phyloP scores from a whole-genome alignment of 2,888 invertebrate species.

The Cancer borealis region DNA sequence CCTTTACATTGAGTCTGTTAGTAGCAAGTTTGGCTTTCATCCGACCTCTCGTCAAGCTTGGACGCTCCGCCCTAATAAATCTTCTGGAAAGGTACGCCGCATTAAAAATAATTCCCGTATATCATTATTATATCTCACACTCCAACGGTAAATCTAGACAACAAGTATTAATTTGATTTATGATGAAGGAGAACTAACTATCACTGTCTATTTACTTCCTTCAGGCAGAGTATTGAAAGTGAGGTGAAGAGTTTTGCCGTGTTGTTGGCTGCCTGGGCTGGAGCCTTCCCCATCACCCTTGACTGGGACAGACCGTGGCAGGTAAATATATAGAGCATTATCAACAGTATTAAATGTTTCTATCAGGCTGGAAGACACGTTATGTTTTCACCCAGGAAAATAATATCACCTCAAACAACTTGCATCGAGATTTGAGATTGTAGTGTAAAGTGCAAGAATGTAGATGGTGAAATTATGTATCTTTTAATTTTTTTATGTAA shows the following conservation, averaged over 20 bases:
- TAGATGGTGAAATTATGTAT: no score
- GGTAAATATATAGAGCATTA: conserved; percentile 78
- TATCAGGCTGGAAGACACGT: no score
- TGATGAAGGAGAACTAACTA: background rate
- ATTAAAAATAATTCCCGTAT: background rate
- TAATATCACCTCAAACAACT: no score
- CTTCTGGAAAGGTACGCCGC: conserved; percentile 64
- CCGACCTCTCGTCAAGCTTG: conserved; percentile 63
- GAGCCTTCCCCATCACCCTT: conserved; percentile 91
- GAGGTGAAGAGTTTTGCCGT: conserved; percentile 64
- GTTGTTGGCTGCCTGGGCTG: conserved; percentile 89
- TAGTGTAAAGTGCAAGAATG: no score
- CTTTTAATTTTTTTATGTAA: no score
- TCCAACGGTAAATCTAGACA: background rate
- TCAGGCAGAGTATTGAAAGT: conserved; percentile 63
- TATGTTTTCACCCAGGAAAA: no score
- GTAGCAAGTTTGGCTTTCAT: conserved; percentile 83
- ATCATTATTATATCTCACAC: background rate
- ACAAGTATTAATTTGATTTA: no score
- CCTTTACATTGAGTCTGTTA: conserved; percentile 85
- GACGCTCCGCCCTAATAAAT: conserved; percentile 62
- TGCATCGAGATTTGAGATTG: no score
- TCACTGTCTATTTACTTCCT: background rate
- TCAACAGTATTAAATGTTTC: background rate
- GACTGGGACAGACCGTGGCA: conserved; percentile 97